phyloP scores from a whole-genome alignment of 2,113 vertebrate genomes.

The Crotophaga sulcirostris region DNA sequence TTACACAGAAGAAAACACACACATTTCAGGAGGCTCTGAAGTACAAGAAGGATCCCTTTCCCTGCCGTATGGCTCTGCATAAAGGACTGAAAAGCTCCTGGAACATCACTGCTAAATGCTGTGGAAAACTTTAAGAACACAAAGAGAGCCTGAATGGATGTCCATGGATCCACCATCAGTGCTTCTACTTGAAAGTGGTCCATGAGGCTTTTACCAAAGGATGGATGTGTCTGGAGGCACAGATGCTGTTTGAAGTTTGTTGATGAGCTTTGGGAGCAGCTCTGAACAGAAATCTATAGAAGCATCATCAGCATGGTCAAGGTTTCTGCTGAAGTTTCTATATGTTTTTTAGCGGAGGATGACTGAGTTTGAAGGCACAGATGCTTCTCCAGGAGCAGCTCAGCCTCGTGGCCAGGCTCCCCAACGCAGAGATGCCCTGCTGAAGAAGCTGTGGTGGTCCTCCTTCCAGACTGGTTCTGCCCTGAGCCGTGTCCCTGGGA shows the following conservation, averaged over 20 bases:
- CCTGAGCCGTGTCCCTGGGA: neutral
- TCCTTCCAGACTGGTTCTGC: neutral
- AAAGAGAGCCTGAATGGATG: neutral
- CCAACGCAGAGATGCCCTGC: rapidly evolving
- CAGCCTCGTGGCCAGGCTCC: neutral
- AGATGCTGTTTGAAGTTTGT: neutral
- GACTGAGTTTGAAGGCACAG: rapidly evolving
- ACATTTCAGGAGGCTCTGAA: rapidly evolving
- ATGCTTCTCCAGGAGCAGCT: neutral
- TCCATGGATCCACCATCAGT: neutral
- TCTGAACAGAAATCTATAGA: neutral
- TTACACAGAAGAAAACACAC: neutral
- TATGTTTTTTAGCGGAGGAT: neutral
- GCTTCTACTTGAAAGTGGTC: neutral
- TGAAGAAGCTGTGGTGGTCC: neutral
- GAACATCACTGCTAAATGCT: neutral
- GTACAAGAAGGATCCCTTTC: neutral
- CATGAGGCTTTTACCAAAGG: neutral
- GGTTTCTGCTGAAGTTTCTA: neutral
- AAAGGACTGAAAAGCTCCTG: neutral
- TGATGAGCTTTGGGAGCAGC: neutral
- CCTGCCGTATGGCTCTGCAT: neutral
- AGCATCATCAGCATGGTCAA: neutral
- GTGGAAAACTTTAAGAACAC: neutral
- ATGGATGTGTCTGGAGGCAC: neutral